These are phyloP conservation scores for Vulpes vulpes DNA, from an alignment of 2,113 vertebrate genomes.

Conservation along the genomic window DNA sequence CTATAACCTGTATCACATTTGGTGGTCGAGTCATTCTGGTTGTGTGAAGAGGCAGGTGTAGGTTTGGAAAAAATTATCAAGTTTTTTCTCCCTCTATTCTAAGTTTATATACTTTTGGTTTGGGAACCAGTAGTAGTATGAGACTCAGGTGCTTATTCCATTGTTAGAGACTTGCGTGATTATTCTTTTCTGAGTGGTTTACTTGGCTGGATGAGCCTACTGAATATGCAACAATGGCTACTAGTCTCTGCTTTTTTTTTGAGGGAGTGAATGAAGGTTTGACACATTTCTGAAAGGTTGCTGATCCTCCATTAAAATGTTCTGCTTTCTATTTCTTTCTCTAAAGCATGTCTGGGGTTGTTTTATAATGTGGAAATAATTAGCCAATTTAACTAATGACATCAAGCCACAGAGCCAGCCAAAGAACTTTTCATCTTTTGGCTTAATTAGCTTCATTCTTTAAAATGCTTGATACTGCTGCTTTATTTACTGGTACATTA, in stretches of 20 bases:
- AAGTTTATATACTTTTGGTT: neutral
- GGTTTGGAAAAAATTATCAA: neutral
- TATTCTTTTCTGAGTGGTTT: neutral
- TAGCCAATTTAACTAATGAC: conserved; percentile 37
- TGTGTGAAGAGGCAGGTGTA: neutral
- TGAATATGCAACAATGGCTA: neutral
- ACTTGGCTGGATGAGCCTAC: neutral
- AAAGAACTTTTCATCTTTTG: conserved; percentile 38
- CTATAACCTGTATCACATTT: neutral
- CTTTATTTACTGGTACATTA: conserved; percentile 5
- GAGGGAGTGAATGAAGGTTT: neutral
- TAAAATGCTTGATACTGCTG: neutral
- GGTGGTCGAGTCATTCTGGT: neutral
- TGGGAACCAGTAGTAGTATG: neutral
- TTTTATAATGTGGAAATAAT: conserved; percentile 56
- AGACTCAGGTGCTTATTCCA: neutral
- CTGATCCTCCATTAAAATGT: neutral
- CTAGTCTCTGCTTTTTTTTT: neutral
- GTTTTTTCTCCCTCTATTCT: neutral
- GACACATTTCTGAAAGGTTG: conserved; percentile 11
- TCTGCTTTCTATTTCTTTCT: conserved; percentile 16
- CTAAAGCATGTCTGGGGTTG: neutral
- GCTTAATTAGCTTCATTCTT: conserved; percentile 54
- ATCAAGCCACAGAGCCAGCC: neutral
- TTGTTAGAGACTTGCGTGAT: neutral